A percentile compares a stretch with the other conserved stretches of the same genome.
phyloP scores from a whole-genome alignment of 2,888 invertebrate genomes.

The Syrista parreyssii region DNA sequence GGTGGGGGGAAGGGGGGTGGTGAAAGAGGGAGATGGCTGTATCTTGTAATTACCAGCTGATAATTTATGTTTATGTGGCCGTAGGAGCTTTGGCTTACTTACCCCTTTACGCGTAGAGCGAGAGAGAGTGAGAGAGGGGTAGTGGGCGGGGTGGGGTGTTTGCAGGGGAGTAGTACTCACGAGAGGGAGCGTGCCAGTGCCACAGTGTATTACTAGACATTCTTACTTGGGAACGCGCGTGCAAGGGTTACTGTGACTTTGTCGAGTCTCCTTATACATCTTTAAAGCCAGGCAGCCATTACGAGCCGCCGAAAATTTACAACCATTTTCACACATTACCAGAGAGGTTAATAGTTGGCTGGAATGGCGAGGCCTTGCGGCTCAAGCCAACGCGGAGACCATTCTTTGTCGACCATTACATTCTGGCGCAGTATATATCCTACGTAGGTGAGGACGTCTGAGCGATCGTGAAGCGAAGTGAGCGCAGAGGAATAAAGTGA shows the following conservation, averaged over 20 bases:
- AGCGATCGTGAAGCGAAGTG: background rate
- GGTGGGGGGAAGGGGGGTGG: conserved; percentile 17
- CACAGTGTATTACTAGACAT: conserved; percentile 63
- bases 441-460: background rate
- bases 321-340: conserved; percentile 62
- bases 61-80: conserved; percentile 66
- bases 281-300: conserved; percentile 60
- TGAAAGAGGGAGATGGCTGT: conserved; percentile 47
- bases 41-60: conserved; percentile 67
- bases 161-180: conserved; percentile 22
- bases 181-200: conserved; percentile 36
- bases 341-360: conserved; percentile 53
- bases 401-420: background rate
- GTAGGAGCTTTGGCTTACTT: conserved; percentile 54
- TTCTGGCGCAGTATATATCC: background rate
- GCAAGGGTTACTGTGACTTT: conserved; percentile 28
- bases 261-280: conserved; percentile 52
- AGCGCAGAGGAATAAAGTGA: background rate
- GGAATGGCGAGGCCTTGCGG: conserved; percentile 25
- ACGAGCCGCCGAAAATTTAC: conserved; percentile 57
- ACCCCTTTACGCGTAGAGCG: conserved; percentile 53
- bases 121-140: conserved; percentile 19
- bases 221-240: conserved; percentile 48
- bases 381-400: conserved; percentile 3
- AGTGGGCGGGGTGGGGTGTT: background rate